A percentile compares a stretch with the other conserved stretches of the same genome.
These are phyloP conservation scores for Lithodes maja DNA, from an alignment of 2,888 invertebrate species.

Conservation along the genomic window DNA sequence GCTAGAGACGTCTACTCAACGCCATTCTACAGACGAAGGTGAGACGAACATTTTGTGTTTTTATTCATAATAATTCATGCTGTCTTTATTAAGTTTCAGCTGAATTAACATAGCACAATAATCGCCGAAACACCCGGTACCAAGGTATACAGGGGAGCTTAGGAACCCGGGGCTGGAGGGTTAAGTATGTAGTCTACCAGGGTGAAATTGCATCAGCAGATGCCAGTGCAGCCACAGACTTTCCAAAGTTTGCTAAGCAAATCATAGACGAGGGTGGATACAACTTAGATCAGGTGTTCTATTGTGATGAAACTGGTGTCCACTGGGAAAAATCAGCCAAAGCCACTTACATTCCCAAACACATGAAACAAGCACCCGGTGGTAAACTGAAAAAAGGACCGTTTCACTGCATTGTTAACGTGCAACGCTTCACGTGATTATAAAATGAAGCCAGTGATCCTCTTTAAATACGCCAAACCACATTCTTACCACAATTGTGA, in stretches of 20 bases:
- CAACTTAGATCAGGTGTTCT: conserved; percentile 58
- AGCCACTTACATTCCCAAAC: conserved; percentile 10
- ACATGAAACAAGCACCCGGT: background rate
- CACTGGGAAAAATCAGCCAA: conserved; percentile 71
- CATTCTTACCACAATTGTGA: conserved; percentile 71
- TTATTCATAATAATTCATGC: too few species aligned
- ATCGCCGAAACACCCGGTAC: too few species aligned
- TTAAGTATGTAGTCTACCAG: conserved; percentile 14
- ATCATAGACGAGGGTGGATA: conserved; percentile 33
- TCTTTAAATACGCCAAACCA: conserved; percentile 7
- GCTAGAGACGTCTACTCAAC: too few species aligned
- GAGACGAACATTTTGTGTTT: too few species aligned
- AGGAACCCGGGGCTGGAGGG: background rate
- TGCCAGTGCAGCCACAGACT: background rate
- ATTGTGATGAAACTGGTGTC: conserved; percentile 61
- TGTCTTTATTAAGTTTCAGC: too few species aligned
- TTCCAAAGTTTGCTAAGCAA: conserved; percentile 10
- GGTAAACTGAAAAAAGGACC: conserved; percentile 14
- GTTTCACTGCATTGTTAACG: background rate
- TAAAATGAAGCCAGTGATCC: conserved; percentile 18
- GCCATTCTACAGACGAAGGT: too few species aligned
- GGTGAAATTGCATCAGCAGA: conserved; percentile 39
- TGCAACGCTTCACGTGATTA: conserved; percentile 9
- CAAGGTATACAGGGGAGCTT: too few species aligned
- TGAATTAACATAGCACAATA: too few species aligned